Conservation (phyloP, 2,797 vertebrate species). For the Anabacerthia variegaticeps region DNA sequence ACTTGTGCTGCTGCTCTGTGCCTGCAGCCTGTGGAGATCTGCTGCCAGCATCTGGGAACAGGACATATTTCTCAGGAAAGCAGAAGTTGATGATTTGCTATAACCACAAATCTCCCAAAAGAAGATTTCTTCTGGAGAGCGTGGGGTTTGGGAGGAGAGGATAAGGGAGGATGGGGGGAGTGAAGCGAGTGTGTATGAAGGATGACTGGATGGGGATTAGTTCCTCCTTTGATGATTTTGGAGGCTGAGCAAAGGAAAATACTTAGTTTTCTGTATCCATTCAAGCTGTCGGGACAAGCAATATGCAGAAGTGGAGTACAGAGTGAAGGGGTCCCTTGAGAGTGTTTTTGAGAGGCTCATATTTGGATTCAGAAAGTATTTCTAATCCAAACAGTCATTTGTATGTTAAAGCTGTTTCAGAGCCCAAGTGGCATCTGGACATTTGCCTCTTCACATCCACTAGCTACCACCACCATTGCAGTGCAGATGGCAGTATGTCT, state of each 20-base stretch:
- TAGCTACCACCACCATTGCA: slow-evolving; percentile 4
- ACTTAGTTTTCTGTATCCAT: background rate
- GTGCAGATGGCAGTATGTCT: slow-evolving; percentile 29
- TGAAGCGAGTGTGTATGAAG: background rate
- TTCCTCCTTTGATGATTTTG: background rate
- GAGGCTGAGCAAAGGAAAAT: background rate
- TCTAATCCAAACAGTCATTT: background rate
- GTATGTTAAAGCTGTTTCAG: slow-evolving; percentile 4
- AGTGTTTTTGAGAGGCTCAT: background rate
- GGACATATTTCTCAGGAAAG: background rate
- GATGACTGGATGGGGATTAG: background rate
- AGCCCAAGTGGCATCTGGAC: slow-evolving; percentile 7
- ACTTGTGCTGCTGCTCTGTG: background rate
- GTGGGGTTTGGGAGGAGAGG: background rate
- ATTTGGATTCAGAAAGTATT: background rate
- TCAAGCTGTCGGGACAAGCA: background rate
- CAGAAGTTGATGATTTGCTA: background rate
- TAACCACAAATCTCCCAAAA: background rate
- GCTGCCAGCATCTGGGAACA: background rate
- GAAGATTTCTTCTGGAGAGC: background rate
- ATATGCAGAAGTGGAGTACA: background rate
- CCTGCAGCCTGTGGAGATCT: background rate
- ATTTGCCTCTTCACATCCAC: background rate
- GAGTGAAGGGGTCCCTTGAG: background rate
- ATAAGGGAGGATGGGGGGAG: background rate